phyloP scores from a whole-genome alignment of 2,113 vertebrate species.

The Xenopus laevis region DNA sequence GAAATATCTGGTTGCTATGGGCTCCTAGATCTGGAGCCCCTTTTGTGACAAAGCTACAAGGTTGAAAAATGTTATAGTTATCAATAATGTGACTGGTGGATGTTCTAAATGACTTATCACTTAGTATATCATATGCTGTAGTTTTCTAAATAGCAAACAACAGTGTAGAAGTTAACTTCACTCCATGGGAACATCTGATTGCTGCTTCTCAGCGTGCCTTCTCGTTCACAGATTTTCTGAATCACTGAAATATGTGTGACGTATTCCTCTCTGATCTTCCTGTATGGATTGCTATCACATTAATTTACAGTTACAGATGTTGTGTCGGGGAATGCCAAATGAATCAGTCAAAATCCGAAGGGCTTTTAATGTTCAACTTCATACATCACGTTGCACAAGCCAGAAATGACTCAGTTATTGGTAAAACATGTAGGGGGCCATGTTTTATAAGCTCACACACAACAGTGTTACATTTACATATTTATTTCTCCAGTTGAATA shows the following conservation, averaged over 20 bases:
- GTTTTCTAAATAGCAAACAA: not conserved
- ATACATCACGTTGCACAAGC: not conserved
- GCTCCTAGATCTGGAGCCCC: too few species aligned
- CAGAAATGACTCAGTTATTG: not conserved
- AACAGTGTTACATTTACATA: too few species aligned
- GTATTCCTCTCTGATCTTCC: constrained; percentile 34
- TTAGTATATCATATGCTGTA: not conserved
- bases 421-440: not conserved
- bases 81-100: too few species aligned
- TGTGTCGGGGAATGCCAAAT: constrained; percentile 39
- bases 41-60: too few species aligned
- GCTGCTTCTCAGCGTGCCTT: constrained; percentile 26
- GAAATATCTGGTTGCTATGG: too few species aligned
- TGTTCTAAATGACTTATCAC: too few species aligned
- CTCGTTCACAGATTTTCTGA: constrained; percentile 37
- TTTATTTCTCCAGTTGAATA: too few species aligned
- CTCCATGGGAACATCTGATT: constrained; percentile 25
- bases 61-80: too few species aligned
- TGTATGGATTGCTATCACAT: constrained; percentile 36
- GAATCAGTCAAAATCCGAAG: constrained; percentile 18
- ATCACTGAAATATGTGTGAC: constrained; percentile 33
- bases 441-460: not conserved
- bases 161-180: constrained; percentile 10
- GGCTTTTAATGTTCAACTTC: constrained; percentile 12
- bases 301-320: constrained; percentile 36